Evolutionary conservation across 2,888 invertebrate species (phyloP), one percentile per base, ranked within the genome.

Genomic region (Chymomyza caudatula): DNA sequence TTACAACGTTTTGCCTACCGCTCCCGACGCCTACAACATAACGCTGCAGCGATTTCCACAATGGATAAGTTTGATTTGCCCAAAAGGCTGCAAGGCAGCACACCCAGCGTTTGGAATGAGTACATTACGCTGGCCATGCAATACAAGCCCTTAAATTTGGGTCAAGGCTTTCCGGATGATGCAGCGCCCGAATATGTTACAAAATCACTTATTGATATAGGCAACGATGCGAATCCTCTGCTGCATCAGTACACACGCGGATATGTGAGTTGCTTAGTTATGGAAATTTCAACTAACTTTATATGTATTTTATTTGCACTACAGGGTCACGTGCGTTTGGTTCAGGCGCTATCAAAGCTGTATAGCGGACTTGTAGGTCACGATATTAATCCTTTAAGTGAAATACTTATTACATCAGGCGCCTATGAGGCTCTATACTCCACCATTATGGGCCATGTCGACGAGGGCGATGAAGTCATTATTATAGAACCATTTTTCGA

Each of bases 401-500:
- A 99, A 90, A 92, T 99, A 17, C 88, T 99, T 37, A 94, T 99
- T 2, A 97, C 98, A 0, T 92, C 93, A 44, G 99, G 99, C 4
- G 99, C 99, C 1, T 99, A 99, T 88, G 97, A 98, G 89, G 96
- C 98, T 0, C 91, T 99, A 0, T 99, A 95, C 91, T 94, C 95
- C 55, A 91, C 96, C 8, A 94, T 98, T 69, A 92, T 96, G 89
- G 93, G 98, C 4, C 96, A 97, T 86, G 94, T 98, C 6, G 95
- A 96, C 78, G 92, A 93, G 1, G 97, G 95, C 0, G 96, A 96
- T 88, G 96, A 98, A 92, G 98, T 97, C 63, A 97, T 99, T 67
- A 96, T 99, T 22, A 97, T 99, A 73, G 99, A 99, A 89, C 99
- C 99, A 0, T 99, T 95, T 91, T 99, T 98, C 88, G 99, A 99